These are phyloP conservation scores for Choreutis nemorana DNA, from an alignment of 2,888 invertebrate genomes.

Conservation along the genomic window DNA sequence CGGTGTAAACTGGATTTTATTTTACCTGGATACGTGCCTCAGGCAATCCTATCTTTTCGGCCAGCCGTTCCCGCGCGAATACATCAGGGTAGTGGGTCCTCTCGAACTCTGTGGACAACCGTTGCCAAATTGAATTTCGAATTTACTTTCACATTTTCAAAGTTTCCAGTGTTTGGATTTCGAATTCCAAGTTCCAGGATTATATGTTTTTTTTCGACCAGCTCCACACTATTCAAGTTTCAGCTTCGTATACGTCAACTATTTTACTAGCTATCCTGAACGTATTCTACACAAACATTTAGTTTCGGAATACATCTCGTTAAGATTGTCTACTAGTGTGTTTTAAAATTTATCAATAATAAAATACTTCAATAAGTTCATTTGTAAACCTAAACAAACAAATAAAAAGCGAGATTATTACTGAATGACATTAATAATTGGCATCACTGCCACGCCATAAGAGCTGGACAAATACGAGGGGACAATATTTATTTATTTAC, in stretches of 20 bases:
- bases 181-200: conserved; percentile 6
- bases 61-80: conserved; percentile 93
- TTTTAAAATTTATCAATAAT: too few relatives aligned
- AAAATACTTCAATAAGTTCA: too few relatives aligned
- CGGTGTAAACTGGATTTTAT: conserved; percentile 64
- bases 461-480: conserved; percentile 46
- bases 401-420: conserved; percentile 41
- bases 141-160: conserved; percentile 14
- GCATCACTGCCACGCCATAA: conserved; percentile 35
- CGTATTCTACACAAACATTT: too few relatives aligned
- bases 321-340: too few relatives aligned
- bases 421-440: conserved; percentile 42
- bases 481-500: conserved; percentile 62
- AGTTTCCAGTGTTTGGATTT: conserved; percentile 10
- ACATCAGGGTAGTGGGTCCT: conserved; percentile 98
- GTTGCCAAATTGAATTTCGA: conserved; percentile 5
- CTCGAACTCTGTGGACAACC: conserved; percentile 82
- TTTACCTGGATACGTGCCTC: conserved; percentile 99
- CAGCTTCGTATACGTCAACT: too few relatives aligned
- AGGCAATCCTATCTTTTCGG: conserved; percentile 97
- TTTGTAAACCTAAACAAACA: conserved; percentile 26
- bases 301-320: too few relatives aligned
- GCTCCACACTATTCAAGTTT: too few relatives aligned
- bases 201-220: too few relatives aligned
- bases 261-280: too few relatives aligned